Base-by-base conservation (phyloP, 2,888 invertebrate genomes). In the Oxycera nigricornis region DNA sequence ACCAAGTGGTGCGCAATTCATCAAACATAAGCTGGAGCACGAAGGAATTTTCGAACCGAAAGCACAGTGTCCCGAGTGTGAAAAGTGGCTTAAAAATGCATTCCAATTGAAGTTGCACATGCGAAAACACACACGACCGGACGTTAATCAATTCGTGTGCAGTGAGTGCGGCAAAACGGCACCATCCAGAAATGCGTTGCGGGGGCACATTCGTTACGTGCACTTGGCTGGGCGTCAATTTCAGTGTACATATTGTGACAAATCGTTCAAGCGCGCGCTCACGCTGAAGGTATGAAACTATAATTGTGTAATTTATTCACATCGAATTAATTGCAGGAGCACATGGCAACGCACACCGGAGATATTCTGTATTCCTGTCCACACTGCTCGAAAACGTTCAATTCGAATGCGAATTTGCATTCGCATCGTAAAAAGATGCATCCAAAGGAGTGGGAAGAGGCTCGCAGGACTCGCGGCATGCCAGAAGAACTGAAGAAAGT, bases 341-440 rank as follows among this genome's bases (percentile, higher is more conserved):
- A 86, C 76, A 84, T 85, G 82, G 82, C 85, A 17, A 82, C 81
- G n/a, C 85, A 86, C 41, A 85, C 85, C 0, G 83, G 84, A 4
- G 84, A 85, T 74, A 82, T 82, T 73, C 78, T 86, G 1, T 86
- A 86, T 77, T 83, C 81, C 70, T 86, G 85, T 67, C 83, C 83
- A 0, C 82, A 84, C 74, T 85, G 85, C 67, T 80, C 84, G 1
- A 83, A 82, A 78, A 85, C 84, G 4, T 86, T 85, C 76, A 85
- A 85, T 74, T 85, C 85, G 4, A 83, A 83, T 79, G 84, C 84
- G 1, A 85, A 85, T 76, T 83, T 84, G 81, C 84, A 85, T 76
- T 82, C 84, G 1, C 85, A 86, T 78, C 81, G 84, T 52, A 84
- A 84, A 73, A 85, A 84, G 73, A 79, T 81, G 28, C 85, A 86